These are phyloP conservation scores for Biston stratarius DNA, from an alignment of 2,888 invertebrate species.

Conservation along the genomic window DNA sequence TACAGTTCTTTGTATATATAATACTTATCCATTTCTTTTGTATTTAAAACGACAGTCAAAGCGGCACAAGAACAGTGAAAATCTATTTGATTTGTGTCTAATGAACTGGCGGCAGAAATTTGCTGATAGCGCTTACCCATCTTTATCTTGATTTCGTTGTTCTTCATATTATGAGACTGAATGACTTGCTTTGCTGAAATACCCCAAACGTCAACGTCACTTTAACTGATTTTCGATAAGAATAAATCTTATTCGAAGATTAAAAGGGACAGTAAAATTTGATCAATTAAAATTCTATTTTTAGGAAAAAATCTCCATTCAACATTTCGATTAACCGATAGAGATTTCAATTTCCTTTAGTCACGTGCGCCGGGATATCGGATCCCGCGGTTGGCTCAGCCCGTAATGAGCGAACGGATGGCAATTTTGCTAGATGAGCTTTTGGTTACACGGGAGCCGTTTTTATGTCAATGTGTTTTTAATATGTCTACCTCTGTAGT, in stretches of 20 bases:
- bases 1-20: too few relatives aligned
- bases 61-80: neutral
- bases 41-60: neutral
- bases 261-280: conserved; percentile 18
- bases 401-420: conserved; percentile 84
- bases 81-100: conserved; percentile 5
- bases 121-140: neutral
- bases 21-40: neutral
- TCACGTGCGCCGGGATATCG: conserved; percentile 83
- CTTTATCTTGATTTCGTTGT: conserved; percentile 2
- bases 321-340: conserved; percentile 85
- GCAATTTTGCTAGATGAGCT: conserved; percentile 83
- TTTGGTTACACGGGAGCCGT: conserved; percentile 74
- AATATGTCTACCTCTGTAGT: conserved; percentile 66
- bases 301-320: conserved; percentile 64
- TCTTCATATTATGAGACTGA: neutral
- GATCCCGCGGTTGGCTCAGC: conserved; percentile 81
- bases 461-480: conserved; percentile 78
- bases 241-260: conserved; percentile 3
- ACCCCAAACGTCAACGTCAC: conserved; percentile 1
- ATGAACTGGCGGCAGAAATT: conserved; percentile 4
- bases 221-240: conserved; percentile 4
- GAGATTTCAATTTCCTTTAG: conserved; percentile 86
- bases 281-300: conserved; percentile 68
- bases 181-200: neutral